Evolutionary conservation across 2,888 invertebrate genomes (phyloP).

Genomic region (Meiosimyza platycephala): DNA sequence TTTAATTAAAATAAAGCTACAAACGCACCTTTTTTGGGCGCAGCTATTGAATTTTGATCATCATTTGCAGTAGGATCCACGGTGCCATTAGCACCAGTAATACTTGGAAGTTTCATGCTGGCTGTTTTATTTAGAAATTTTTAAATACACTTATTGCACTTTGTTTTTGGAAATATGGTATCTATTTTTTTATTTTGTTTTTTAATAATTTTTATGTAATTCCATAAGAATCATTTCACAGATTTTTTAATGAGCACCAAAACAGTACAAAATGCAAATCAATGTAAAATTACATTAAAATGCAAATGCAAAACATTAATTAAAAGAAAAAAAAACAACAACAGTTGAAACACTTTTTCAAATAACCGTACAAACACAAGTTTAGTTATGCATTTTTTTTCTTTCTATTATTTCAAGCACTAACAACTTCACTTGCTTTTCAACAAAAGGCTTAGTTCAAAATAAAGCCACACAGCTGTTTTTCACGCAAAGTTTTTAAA

Average conservation of each 20-base stretch:
- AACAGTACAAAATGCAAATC: neutral
- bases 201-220: no score
- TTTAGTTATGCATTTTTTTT: neutral
- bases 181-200: no score
- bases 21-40: conserved; percentile 42
- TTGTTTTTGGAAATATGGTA: neutral
- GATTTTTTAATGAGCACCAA: conserved; percentile 10
- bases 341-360: neutral
- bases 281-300: neutral
- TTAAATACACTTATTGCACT: neutral
- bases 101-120: conserved; percentile 43
- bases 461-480: no score
- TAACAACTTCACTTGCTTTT: no score
- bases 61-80: conserved; percentile 37
- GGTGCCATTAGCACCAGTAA: conserved; percentile 41
- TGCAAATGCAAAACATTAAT: neutral
- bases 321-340: neutral
- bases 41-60: conserved; percentile 17
- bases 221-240: conserved; percentile 2
- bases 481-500: no score
- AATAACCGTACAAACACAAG: neutral
- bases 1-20: no score
- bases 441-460: no score
- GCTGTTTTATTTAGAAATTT: neutral
- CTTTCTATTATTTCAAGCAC: neutral